These are phyloP conservation scores for Coracias cyanogaster DNA, from an alignment of 2,797 vertebrate genomes.

Conservation along the genomic window DNA sequence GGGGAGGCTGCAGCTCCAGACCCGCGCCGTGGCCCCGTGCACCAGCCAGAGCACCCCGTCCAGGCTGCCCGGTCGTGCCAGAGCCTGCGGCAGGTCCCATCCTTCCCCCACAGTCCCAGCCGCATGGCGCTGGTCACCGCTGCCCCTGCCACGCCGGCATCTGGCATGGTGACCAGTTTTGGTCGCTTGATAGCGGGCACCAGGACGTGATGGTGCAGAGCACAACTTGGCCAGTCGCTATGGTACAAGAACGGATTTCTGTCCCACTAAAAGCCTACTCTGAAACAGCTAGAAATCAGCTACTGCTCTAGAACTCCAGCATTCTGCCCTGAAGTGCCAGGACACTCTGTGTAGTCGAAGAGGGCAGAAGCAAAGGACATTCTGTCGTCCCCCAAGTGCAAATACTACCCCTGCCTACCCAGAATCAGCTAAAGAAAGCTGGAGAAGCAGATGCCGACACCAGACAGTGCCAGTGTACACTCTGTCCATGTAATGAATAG, in stretches of 20 bases:
- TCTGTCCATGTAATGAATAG: not conserved
- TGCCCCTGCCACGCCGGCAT: rapidly evolving
- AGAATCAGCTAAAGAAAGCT: slow-evolving; percentile 4
- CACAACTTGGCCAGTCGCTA: not conserved
- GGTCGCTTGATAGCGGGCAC: rapidly evolving
- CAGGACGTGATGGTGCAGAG: not conserved
- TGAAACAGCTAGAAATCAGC: not conserved
- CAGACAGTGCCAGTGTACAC: not conserved
- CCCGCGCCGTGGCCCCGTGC: rapidly evolving
- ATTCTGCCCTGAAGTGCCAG: slow-evolving; percentile 18
- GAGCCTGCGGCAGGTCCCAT: not conserved
- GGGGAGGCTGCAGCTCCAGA: not conserved
- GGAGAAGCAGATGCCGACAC: not conserved
- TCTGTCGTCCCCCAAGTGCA: slow-evolving; percentile 3
- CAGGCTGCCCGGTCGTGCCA: not conserved
- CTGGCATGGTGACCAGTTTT: rapidly evolving
- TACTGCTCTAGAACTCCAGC: not conserved
- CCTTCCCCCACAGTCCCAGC: not conserved
- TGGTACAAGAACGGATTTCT: not conserved
- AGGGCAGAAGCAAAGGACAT: slow-evolving; percentile 4
- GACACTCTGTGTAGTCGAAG: slow-evolving; percentile 15
- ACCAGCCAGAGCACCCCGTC: not conserved
- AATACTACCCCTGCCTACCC: slow-evolving; percentile 11
- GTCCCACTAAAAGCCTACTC: slow-evolving; percentile 7
- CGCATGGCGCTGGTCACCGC: rapidly evolving